Percentiles rank a stretch among this genome's conserved stretches.
Conservation (phyloP, 1,140 invertebrate genomes). For the Eumaeus atala region DNA sequence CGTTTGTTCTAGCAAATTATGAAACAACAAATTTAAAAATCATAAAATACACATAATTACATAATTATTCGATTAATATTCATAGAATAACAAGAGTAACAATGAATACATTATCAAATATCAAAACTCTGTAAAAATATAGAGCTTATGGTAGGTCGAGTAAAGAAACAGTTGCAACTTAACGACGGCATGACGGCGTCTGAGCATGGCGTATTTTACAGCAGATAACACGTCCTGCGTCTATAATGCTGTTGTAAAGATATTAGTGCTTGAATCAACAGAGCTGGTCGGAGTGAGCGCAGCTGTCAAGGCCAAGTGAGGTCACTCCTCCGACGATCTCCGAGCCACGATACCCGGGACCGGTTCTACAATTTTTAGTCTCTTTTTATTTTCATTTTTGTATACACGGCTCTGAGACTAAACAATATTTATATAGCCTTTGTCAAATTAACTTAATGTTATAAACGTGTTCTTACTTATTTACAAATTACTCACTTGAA, state of each 20-base stretch:
- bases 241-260: slow-evolving; percentile 60
- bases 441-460: slow-evolving; percentile 58
- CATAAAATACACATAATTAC: background rate
- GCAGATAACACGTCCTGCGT: slow-evolving; percentile 49
- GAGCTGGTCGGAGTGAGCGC: slow-evolving; percentile 52
- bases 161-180: background rate
- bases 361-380: slow-evolving; percentile 73
- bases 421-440: slow-evolving; percentile 69
- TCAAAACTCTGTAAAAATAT: too few species aligned
- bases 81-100: too few species aligned
- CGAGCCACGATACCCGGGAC: slow-evolving; percentile 62
- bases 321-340: slow-evolving; percentile 70
- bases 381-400: slow-evolving; percentile 74
- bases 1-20: slow-evolving; percentile 34
- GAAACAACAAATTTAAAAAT: slow-evolving; percentile 16
- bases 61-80: too few species aligned
- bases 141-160: too few species aligned
- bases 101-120: too few species aligned
- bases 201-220: slow-evolving; percentile 21
- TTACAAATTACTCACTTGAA: slow-evolving; percentile 1
- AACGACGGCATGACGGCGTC: slow-evolving; percentile 30
- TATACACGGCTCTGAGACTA: slow-evolving; percentile 71
- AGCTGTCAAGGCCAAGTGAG: slow-evolving; percentile 72
- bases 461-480: slow-evolving; percentile 6
- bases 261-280: slow-evolving; percentile 66